A percentile compares a stretch with the other conserved stretches of the same genome.
These are phyloP conservation scores for Itoplectis maculator DNA, from an alignment of 2,888 invertebrate genomes.

Conservation along the genomic window DNA sequence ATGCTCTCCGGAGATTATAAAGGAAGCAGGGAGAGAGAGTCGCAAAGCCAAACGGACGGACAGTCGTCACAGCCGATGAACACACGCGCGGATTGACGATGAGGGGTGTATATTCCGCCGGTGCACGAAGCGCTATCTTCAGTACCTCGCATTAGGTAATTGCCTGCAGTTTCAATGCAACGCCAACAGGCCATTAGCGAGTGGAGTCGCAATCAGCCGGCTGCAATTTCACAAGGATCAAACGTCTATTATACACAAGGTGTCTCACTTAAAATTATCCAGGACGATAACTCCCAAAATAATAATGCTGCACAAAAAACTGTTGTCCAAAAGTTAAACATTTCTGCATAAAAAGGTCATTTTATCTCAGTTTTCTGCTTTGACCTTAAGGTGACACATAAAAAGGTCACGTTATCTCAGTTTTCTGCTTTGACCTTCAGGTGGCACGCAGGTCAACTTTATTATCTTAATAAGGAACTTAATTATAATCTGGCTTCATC, in stretches of 20 bases:
- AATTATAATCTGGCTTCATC: no score
- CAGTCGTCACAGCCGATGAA: slow-evolving; percentile 42
- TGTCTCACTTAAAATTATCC: slow-evolving; percentile 48
- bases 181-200: slow-evolving; percentile 60
- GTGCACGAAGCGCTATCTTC: slow-evolving; percentile 1
- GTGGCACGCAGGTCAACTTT: no score
- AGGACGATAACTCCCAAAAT: no score
- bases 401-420: no score
- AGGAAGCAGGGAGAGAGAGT: slow-evolving; percentile 7
- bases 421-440: no score
- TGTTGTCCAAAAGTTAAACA: no score
- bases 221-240: slow-evolving; percentile 57
- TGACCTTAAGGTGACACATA: no score
- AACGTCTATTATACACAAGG: slow-evolving; percentile 60
- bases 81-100: slow-evolving; percentile 23
- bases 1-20: slow-evolving; percentile 21
- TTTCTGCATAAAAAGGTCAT: no score
- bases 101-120: not conserved
- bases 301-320: no score
- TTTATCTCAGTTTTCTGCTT: no score
- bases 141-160: slow-evolving; percentile 62
- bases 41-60: not conserved
- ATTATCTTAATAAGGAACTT: no score
- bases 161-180: slow-evolving; percentile 59
- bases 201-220: slow-evolving; percentile 30